Conservation (phyloP, 1,140 invertebrate species). For the Arion vulgaris region DNA sequence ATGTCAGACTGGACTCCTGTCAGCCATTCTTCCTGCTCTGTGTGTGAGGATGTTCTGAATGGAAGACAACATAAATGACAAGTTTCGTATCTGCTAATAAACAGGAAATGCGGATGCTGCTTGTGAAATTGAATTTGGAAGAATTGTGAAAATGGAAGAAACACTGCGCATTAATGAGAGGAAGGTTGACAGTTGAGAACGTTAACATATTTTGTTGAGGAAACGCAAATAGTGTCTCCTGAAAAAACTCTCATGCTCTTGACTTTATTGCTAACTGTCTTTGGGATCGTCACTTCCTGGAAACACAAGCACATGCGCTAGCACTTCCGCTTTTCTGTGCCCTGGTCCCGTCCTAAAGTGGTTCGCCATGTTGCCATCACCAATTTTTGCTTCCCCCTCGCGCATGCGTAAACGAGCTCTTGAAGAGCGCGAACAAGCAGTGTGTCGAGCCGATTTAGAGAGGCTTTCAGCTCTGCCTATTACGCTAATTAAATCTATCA, state of each 20-base stretch:
- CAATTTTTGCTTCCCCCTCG: constrained; percentile 20
- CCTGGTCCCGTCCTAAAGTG: constrained; percentile 20
- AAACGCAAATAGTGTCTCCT: constrained; percentile 13
- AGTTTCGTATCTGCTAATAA: constrained; percentile 9
- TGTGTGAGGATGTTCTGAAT: neutral
- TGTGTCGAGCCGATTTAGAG: constrained; percentile 6
- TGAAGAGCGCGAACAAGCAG: constrained; percentile 25
- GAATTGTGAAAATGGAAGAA: neutral
- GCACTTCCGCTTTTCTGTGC: constrained; percentile 31
- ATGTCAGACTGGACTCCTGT: neutral
- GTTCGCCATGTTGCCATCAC: constrained; percentile 29
- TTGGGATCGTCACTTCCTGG: constrained; percentile 30
- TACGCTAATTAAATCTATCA: constrained; percentile 41
- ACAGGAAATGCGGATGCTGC: constrained; percentile 8
- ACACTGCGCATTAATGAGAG: neutral
- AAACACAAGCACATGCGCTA: constrained; percentile 36
- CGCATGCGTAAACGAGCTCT: constrained; percentile 34
- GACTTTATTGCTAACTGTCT: constrained; percentile 25
- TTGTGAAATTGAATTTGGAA: neutral
- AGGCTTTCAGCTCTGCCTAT: constrained; percentile 37
- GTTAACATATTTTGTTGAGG: constrained; percentile 14
- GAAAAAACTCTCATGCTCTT: constrained; percentile 18
- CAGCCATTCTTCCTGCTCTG: neutral
- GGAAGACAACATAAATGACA: neutral
- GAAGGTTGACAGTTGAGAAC: constrained; percentile 11